Evolutionary conservation across 2,797 vertebrate species (phyloP), one percentile per base, ranked within the genome.

Genomic region (Cetoscarus ocellatus): DNA sequence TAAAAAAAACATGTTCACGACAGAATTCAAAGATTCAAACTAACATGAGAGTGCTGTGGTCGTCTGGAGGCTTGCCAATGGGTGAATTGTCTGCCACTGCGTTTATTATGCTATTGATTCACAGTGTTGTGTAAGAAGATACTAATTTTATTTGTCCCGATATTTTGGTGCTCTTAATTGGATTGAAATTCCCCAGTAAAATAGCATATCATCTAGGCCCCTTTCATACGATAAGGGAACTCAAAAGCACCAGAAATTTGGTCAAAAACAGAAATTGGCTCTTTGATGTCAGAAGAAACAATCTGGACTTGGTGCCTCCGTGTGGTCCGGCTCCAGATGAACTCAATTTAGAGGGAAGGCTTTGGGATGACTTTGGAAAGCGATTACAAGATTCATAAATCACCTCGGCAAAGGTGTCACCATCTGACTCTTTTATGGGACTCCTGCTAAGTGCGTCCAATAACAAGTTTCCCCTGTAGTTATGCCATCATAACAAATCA

Each of bases 401-500:
- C 89, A 92, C 91, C 93, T 91, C 90, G 58, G 92, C 86, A 89
- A 92, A 94, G 91, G 93, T 94, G 94, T 94, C 93, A 92, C 90
- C 93, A 88, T 93, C 90, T 92, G 93, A 94, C 91, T 92, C 91
- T 91, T 93, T 94, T 86, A 91, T 94, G 88, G 88, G 87, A 80
- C 87, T 86, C 91, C 89, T 92, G 88, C 92, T 88, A 92, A 93
- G 88, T 91, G 73, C 27, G 73, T 93, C 92, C 94, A 94, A 93
- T 85, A 92, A 93, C 93, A 92, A 94, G 93, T 93, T 94, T 94
- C 87, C 92, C 93, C 91, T 93, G 93, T 95, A 93, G 92, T 92
- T 90, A 86, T 94, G 92, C 93, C 93, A 94, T 93, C 92, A 85
- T 77, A 91, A 85, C 91, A 89, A 91, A 93, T 92, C 90, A 91